These are phyloP conservation scores for Dreissena polymorpha DNA, from an alignment of 1,140 invertebrate species.

Conservation along the genomic window DNA sequence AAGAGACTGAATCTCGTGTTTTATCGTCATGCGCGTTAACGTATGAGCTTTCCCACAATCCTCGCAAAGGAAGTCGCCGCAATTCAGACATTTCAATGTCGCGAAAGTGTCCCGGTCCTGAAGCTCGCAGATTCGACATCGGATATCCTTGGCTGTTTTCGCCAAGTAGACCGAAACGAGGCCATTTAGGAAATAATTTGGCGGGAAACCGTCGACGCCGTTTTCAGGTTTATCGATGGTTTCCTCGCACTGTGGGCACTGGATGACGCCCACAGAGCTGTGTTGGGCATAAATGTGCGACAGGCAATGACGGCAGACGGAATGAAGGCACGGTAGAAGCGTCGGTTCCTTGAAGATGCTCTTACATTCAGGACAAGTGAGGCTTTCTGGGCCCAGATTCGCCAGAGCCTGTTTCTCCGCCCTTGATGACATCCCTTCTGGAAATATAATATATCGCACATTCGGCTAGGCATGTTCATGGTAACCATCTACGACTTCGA, in stretches of 20 bases:
- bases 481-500: not conserved
- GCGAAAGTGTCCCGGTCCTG: constrained; percentile 52
- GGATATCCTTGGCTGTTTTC: constrained; percentile 47
- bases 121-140: constrained; percentile 49
- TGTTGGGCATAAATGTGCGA: constrained; percentile 14
- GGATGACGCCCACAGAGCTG: constrained; percentile 11
- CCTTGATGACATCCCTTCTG: not conserved
- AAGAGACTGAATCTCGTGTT: constrained; percentile 43
- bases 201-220: constrained; percentile 41
- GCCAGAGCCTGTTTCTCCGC: not conserved
- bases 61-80: constrained; percentile 52
- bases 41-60: constrained; percentile 53
- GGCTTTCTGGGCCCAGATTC: not conserved
- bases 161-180: constrained; percentile 27
- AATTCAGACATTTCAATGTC: constrained; percentile 43
- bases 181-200: constrained; percentile 46
- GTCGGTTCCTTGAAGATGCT: constrained; percentile 21
- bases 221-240: constrained; percentile 35
- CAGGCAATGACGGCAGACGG: constrained; percentile 35
- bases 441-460: not conserved
- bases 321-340: constrained; percentile 49
- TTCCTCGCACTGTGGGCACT: constrained; percentile 33
- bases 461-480: not conserved
- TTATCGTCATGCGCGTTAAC: constrained; percentile 49
- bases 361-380: constrained; percentile 32